phyloP scores from a whole-genome alignment of 2,113 vertebrate species.

The Cricetomys ansorgei region DNA sequence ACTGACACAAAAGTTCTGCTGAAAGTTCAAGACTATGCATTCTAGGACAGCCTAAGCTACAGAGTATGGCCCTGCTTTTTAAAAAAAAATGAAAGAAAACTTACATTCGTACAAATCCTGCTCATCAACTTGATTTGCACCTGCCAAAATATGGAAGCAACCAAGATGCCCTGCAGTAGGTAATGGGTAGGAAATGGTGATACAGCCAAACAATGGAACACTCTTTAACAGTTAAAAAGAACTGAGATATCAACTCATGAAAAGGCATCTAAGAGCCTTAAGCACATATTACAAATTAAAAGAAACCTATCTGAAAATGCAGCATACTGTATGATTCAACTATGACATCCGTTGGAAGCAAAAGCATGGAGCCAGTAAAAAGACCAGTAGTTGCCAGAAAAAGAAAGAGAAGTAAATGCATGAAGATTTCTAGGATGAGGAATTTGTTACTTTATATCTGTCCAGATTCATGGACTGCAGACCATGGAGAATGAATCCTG shows the following conservation, averaged over 20 bases:
- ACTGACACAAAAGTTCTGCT: background rate
- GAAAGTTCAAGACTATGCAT: background rate
- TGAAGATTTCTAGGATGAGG: background rate
- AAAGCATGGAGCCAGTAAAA: background rate
- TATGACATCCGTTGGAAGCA: background rate
- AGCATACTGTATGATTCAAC: background rate
- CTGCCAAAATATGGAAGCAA: background rate
- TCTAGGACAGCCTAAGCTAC: background rate
- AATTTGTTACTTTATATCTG: background rate
- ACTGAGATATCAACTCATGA: background rate
- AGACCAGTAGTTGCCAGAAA: background rate
- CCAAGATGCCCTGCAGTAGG: background rate
- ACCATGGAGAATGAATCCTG: background rate
- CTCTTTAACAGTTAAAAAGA: constrained; percentile 1
- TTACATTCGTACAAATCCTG: background rate
- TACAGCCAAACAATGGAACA: background rate
- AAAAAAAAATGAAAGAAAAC: background rate
- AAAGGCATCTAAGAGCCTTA: background rate
- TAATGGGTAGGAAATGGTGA: background rate
- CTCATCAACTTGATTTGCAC: background rate
- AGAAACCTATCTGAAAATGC: constrained; percentile 5
- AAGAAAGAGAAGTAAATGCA: background rate
- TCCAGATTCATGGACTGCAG: background rate
- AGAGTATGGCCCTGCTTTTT: background rate
- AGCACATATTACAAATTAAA: constrained; percentile 15